Evolutionary conservation across 2,888 invertebrate genomes (phyloP).

Genomic region (Cryptops parisi): DNA sequence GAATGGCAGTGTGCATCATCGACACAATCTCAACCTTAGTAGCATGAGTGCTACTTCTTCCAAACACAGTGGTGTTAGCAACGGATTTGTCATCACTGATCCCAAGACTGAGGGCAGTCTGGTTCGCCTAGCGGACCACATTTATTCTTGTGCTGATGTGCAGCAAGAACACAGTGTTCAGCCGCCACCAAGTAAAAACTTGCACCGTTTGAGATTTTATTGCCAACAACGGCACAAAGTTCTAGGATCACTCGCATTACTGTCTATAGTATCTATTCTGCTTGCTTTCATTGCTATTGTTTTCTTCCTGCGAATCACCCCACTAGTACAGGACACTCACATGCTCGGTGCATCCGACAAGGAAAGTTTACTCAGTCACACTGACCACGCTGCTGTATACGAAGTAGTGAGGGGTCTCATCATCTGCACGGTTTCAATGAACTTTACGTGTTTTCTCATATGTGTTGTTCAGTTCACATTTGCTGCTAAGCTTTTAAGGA

Average conservation of each 20-base stretch:
- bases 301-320: conserved; percentile 61
- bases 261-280: conserved; percentile 71
- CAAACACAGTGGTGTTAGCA: not conserved
- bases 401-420: conserved; percentile 83
- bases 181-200: not conserved
- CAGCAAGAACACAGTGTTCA: not conserved
- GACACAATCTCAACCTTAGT: conserved; percentile 6
- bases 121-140: not conserved
- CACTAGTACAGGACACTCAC: conserved; percentile 40
- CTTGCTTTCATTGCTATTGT: conserved; percentile 68
- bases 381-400: conserved; percentile 75
- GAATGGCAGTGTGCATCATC: conserved; percentile 10
- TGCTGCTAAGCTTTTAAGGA: conserved; percentile 77
- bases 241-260: conserved; percentile 64
- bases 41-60: conserved; percentile 6
- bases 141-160: not conserved
- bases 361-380: conserved; percentile 24
- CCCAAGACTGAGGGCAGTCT: not conserved
- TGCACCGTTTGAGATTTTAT: not conserved
- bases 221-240: conserved; percentile 38
- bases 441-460: conserved; percentile 79
- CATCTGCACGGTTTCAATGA: conserved; percentile 71
- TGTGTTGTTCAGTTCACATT: conserved; percentile 90
- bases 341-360: conserved; percentile 30
- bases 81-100: not conserved